These are phyloP conservation scores for Prolemur simus DNA, from an alignment of 2,113 vertebrate genomes.

Conservation along the genomic window DNA sequence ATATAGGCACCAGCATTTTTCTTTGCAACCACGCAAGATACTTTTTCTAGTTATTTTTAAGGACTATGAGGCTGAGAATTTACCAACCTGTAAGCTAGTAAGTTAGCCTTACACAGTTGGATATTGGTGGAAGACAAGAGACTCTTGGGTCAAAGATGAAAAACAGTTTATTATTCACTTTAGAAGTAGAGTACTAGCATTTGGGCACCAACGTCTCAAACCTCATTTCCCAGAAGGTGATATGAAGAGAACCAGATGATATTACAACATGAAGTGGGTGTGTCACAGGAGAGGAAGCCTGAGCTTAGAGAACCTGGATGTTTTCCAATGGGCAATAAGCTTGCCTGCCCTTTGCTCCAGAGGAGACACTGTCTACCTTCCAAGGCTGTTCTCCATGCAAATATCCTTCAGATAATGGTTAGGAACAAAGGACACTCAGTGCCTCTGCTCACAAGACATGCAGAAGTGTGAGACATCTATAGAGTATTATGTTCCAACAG, in stretches of 20 bases:
- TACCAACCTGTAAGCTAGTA: background rate
- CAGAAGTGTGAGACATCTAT: background rate
- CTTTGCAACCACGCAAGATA: background rate
- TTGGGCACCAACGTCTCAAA: background rate
- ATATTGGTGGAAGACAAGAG: background rate
- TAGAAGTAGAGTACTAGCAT: background rate
- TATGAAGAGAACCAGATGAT: background rate
- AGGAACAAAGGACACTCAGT: background rate
- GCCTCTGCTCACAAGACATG: background rate
- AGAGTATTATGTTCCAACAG: background rate
- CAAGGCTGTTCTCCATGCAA: background rate
- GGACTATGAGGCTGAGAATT: background rate
- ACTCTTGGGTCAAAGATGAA: background rate
- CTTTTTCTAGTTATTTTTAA: background rate
- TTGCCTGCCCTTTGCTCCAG: background rate
- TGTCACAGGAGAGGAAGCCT: background rate
- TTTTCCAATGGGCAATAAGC: background rate
- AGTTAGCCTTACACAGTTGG: background rate
- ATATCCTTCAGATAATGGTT: background rate
- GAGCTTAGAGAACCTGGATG: background rate
- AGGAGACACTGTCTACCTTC: background rate
- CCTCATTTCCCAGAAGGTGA: background rate
- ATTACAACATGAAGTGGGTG: background rate
- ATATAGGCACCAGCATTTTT: background rate
- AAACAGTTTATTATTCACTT: background rate